A percentile compares a stretch with the other conserved stretches of the same genome.
phyloP scores from a whole-genome alignment of 2,797 vertebrate species.

The Lepidocolaptes lacrymiger region DNA sequence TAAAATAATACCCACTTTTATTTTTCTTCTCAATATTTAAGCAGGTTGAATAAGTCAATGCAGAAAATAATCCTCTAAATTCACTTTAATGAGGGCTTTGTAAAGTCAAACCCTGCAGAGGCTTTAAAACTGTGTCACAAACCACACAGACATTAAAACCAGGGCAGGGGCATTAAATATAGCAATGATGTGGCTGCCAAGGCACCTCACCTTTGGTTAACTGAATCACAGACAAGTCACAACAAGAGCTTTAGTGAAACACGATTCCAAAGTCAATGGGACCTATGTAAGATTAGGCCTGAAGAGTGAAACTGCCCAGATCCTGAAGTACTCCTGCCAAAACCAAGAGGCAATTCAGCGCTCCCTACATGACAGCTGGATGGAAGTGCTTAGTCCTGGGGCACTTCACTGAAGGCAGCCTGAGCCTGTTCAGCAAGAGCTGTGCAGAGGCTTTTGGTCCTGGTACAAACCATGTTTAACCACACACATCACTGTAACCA shows the following conservation, averaged over 20 bases:
- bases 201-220: not conserved
- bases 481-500: rapidly evolving
- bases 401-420: not conserved
- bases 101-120: not conserved
- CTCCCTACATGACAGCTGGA: rapidly evolving
- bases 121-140: not conserved
- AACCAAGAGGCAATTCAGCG: not conserved
- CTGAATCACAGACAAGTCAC: not conserved
- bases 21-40: slow-evolving; percentile 33
- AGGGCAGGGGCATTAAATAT: not conserved
- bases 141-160: not conserved
- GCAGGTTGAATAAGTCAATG: not conserved
- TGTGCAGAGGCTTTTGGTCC: not conserved
- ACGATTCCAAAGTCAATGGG: rapidly evolving
- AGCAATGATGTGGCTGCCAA: not conserved
- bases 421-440: rapidly evolving
- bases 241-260: not conserved
- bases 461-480: rapidly evolving
- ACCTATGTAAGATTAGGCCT: not conserved
- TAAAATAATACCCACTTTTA: not conserved
- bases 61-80: not conserved
- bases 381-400: not conserved
- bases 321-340: not conserved
- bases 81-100: not conserved
- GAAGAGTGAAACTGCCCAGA: not conserved